Evolutionary conservation across 2,888 invertebrate species (phyloP).

Genomic region (Belgica antarctica): DNA sequence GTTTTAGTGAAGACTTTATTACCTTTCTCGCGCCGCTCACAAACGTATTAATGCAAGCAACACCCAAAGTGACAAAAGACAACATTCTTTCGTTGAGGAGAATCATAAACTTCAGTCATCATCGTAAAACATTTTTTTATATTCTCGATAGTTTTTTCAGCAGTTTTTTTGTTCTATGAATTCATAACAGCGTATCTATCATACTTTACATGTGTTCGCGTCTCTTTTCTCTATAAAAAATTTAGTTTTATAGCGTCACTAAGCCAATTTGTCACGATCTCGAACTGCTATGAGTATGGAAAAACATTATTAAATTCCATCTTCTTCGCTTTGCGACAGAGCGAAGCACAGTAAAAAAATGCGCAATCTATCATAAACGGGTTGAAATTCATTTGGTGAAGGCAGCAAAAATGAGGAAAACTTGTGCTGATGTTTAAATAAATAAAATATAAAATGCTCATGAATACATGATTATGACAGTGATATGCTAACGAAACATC

Average conservation of each 20-base stretch:
- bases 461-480: constrained; percentile 33
- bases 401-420: background rate
- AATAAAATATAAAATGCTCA: constrained; percentile 37
- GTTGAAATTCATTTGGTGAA: background rate
- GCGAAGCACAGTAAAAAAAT: background rate
- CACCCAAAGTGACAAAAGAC: constrained; percentile 18
- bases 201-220: constrained; percentile 18
- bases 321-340: background rate
- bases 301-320: constrained; percentile 19
- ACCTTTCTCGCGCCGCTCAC: background rate
- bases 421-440: constrained; percentile 34
- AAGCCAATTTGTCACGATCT: constrained; percentile 44
- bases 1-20: constrained; percentile 31
- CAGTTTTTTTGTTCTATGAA: constrained; percentile 33
- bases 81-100: constrained; percentile 11
- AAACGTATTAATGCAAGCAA: constrained; percentile 34
- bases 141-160: constrained; percentile 35
- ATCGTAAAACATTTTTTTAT: constrained; percentile 29
- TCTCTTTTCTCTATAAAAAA: constrained; percentile 32
- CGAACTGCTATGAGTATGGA: background rate
- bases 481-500: constrained; percentile 6
- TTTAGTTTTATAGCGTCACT: constrained; percentile 42
- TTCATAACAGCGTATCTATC: background rate
- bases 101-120: background rate
- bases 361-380: constrained; percentile 18